Evolutionary conservation across 2,888 invertebrate species (phyloP), one percentile per base, ranked within the genome.

Genomic region (Pristionchus exspectatus): DNA sequence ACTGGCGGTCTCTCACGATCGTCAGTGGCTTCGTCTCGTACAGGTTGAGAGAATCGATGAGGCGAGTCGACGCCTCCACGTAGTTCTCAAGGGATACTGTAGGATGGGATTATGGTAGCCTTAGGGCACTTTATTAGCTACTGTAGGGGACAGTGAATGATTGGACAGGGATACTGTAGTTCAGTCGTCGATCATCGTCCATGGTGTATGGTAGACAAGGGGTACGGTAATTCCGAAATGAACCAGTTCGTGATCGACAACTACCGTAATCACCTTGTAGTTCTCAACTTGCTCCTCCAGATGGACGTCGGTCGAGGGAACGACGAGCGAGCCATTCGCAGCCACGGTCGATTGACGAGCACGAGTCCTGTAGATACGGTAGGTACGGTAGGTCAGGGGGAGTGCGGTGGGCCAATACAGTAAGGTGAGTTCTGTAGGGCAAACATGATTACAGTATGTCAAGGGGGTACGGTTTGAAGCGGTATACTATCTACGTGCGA

Each of bases 21-120:
- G 81, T 81, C 54, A 81, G 81, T 2, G 81, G 81, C 50, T 81
- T 81, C 50, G n/a, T 81, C n/a, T 81, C 54, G 50, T 81, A 81
- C 54, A 81, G 81, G 1, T n/a, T n/a, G 50, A 81, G 81, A 27
- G 81, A 14, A 50, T 81, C 81, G 27, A 50, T 50, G 27, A 81
- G 50, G 21, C 81, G 50, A 18, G n/a, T n/a, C n/a, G 50, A 81
- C 18, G 54, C 81, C n/a, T 81, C 81, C 27, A 81, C 81, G 81
- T 81, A 81, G 50, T 54, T 81, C 81, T 81, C 44, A 12, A 50
- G 9, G 44, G 44, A 50, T 50, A 50, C 54, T 14, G 74, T 74
- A 81, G 27, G 4, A 3, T 3, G 4, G 9, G 50, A 44, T 44
- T 33, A 69, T 12, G 27, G 27, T 27, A 69, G 69, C 1, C 30